Conservation (phyloP, 2,888 invertebrate species). For the Alentia gelatinosa region DNA sequence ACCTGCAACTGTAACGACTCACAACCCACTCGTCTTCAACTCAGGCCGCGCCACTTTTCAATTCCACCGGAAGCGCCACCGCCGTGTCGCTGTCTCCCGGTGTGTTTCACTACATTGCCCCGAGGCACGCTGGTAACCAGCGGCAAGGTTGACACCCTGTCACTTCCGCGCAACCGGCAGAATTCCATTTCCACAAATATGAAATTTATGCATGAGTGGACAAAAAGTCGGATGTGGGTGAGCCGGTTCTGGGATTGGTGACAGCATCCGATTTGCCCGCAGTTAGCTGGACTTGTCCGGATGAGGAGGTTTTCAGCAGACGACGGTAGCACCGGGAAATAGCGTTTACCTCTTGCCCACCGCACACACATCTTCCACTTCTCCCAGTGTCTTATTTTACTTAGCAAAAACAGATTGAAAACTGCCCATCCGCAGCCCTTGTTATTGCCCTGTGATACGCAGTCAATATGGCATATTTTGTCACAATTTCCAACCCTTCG, state of each 20-base stretch:
- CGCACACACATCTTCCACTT: too few species aligned
- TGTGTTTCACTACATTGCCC: not conserved
- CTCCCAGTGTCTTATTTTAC: too few species aligned
- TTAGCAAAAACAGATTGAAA: too few species aligned
- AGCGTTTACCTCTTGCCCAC: too few species aligned
- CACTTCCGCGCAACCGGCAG: not conserved
- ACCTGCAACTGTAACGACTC: too few species aligned
- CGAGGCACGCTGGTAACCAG: not conserved
- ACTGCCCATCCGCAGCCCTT: too few species aligned
- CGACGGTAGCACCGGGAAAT: not conserved
- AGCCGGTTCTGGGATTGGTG: not conserved
- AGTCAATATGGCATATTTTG: too few species aligned
- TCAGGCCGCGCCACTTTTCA: not conserved
- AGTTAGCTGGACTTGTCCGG: too few species aligned
- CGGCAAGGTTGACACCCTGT: not conserved
- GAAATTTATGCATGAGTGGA: not conserved
- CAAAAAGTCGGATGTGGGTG: not conserved
- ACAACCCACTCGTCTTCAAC: not conserved
- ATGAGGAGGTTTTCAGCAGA: not conserved
- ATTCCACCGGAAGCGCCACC: not conserved
- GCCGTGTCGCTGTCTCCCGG: not conserved
- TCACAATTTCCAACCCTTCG: too few species aligned
- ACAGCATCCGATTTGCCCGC: not conserved
- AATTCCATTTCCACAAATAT: slow-evolving; percentile 22
- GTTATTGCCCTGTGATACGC: too few species aligned